Evolutionary conservation across 2,113 vertebrate genomes (phyloP), one percentile per base, ranked within the genome.

Genomic region (Crotalus horridus): DNA sequence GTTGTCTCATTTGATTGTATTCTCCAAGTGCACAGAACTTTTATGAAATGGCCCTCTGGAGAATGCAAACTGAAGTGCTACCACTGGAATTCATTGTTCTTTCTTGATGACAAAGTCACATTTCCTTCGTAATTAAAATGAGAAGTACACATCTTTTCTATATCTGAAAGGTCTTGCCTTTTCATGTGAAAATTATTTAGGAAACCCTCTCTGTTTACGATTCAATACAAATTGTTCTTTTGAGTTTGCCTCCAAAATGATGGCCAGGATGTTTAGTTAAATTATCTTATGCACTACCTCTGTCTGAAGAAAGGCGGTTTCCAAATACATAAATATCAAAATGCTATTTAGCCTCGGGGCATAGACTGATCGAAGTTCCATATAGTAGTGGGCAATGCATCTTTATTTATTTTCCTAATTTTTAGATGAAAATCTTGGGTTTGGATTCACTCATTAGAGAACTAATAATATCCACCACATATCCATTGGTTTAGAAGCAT

Each of bases 1-100:
- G 33, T 3, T 93, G 93, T 87, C 88, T 6, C 9, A 46, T 54
- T 54, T 93, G 85, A 95, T 88, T 93, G 93, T 85, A 81, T 3
- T 1, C 17, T 93, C 53, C 26, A 56, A 33, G 48, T 89, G 5
- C 0, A 53, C 29, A 39, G 74, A 54, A 20, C 87, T 54, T 51
- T 3, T 29, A 56, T 0, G 0, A 94, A 93, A 95, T 29, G 10
- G 3, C 7, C 33, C 90, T 91, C 56, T 88, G 93, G 59, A 1
- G 26, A 58, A 64, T 5, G 92, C 12, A 92, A 93, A 94, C 87
- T 51, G 15, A 90, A 43, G 1, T n/a, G 17, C 85, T 86, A 48
- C 51, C 1, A 1, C 8, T 39, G 81, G 0, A 55, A 53, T n/a
- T 43, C 85, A 56, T 12, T n/a, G 24, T 4, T 26, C 33, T 94